Percentiles rank a stretch among this genome's conserved stretches.
Evolutionary conservation across 1,140 invertebrate genomes (phyloP).

Genomic region (Polyergus mexicanus): DNA sequence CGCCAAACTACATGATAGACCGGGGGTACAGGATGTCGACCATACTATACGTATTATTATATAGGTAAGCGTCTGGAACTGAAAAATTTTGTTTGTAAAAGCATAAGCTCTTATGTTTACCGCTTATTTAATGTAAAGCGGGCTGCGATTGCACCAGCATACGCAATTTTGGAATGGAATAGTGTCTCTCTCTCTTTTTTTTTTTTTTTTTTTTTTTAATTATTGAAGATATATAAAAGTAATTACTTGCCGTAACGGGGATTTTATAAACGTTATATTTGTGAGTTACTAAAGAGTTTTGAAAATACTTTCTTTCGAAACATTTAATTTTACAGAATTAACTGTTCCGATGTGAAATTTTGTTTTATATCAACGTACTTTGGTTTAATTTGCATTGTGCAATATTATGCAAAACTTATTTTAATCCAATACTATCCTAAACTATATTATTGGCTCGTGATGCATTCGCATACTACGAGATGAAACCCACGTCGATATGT

Average conservation of each 20-base stretch:
- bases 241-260: background rate
- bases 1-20: conserved; percentile 10
- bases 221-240: background rate
- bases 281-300: background rate
- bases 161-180: conserved; percentile 17
- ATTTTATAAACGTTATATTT: background rate
- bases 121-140: background rate
- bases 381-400: background rate
- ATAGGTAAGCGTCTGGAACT: conserved; percentile 45
- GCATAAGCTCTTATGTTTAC: background rate
- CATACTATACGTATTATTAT: conserved; percentile 18
- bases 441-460: conserved; percentile 12
- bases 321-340: background rate
- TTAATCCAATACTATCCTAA: background rate
- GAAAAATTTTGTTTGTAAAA: conserved; percentile 16
- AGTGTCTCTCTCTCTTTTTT: no score
- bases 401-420: background rate
- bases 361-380: background rate
- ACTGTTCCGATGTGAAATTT: background rate
- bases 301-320: background rate
- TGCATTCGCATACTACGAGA: background rate
- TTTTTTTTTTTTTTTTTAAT: background rate
- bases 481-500: conserved; percentile 49
- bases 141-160: conserved; percentile 9
- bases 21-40: conserved; percentile 15